Evolutionary conservation across 2,888 invertebrate species (phyloP), one percentile per base, ranked within the genome.

Genomic region (Allolobophora icterica): DNA sequence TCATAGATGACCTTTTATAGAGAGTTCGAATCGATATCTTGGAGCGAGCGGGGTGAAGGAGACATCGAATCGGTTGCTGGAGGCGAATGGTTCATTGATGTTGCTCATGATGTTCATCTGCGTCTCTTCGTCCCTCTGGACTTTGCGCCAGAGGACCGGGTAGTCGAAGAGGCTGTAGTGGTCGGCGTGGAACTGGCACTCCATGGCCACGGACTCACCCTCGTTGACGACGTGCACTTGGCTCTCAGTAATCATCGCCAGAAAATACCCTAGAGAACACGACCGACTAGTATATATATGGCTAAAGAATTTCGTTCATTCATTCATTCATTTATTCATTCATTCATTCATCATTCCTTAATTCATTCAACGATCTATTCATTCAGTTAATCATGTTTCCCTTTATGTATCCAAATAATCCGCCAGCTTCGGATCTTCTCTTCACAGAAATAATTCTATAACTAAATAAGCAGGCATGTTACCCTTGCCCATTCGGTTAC

Each of bases 91-190:
- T 84, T 91, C 89, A 84, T 92, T 92, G 38, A 92, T 91, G 91
- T 92, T 92, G 42, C 92, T 90, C 91, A 92, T 92, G 89, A 92
- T 91, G 91, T 92, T 92, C 34, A 92, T 91, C 42, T 91, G 91
- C 21, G 91, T 92, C 52, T 91, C 90, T 71, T 92, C 92, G 17
- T 91, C 90, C 35, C 90, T 84, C 89, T 92, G 92, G 2, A 84
- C 58, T 91, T 92, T 92, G 30, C 90, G 87, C 92, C 92, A 92
- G 38, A 92, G 89, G 17, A 92, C 91, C 19, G 92, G 92, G 84
- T 89, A 90, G 40, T 91, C 87, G 91, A 92, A 92, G 71, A 92
- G 89, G 89, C 90, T 89, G 91, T 90, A 92, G 52, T 90, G 42
- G 84, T 91, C 91, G 40, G 90, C 90, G 38, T 89, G 87, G 91